phyloP scores from a whole-genome alignment of 1,140 invertebrate genomes.

The Periplaneta americana region DNA sequence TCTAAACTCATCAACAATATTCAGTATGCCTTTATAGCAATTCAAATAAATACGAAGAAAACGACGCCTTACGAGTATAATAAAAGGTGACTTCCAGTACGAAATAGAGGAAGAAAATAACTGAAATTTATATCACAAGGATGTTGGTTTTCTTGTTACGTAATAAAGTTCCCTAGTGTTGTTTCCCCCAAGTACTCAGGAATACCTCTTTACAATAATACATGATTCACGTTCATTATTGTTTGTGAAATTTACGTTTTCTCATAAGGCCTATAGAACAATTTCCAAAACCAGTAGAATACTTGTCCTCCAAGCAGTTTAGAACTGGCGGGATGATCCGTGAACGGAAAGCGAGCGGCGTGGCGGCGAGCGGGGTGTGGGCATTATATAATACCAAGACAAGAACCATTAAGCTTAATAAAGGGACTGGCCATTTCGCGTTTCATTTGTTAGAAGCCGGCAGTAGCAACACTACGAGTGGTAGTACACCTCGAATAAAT shows the following conservation, averaged over 20 bases:
- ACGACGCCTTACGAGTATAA: too few species aligned
- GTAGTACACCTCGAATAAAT: neutral
- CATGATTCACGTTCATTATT: neutral
- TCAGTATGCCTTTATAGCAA: too few species aligned
- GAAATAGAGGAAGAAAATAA: neutral
- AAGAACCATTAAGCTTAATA: neutral
- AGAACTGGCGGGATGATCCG: neutral
- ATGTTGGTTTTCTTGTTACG: neutral
- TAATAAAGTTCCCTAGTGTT: neutral
- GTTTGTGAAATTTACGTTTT: neutral
- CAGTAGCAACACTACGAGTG: neutral
- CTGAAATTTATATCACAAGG: neutral
- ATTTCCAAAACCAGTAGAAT: neutral
- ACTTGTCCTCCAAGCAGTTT: neutral
- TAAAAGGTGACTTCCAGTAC: too few species aligned
- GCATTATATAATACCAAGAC: neutral
- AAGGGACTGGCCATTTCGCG: neutral
- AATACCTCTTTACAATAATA: neutral
- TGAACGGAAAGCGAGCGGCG: neutral
- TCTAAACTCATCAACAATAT: too few species aligned
- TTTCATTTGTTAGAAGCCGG: neutral
- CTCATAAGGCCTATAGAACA: neutral
- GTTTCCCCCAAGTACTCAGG: neutral
- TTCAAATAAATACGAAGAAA: too few species aligned
- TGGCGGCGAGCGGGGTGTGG: neutral